phyloP scores from a whole-genome alignment of 2,797 vertebrate species.

The Trachops cirrhosus region DNA sequence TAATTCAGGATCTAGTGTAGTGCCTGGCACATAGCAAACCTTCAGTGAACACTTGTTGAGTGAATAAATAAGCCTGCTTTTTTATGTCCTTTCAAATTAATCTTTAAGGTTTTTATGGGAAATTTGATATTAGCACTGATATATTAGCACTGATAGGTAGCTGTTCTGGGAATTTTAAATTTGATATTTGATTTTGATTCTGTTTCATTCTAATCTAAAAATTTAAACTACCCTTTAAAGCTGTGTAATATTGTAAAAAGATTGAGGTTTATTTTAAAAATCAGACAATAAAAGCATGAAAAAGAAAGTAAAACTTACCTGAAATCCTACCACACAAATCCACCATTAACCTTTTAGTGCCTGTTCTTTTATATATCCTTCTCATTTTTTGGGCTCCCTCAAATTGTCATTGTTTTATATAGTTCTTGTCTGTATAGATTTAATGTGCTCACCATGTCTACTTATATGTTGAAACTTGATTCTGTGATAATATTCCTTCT shows the following conservation, averaged over 20 bases:
- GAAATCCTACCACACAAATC: background rate
- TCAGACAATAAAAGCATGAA: background rate
- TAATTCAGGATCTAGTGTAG: background rate
- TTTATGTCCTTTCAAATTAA: conserved; percentile 6
- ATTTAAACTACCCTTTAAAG: background rate
- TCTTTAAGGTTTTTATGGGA: background rate
- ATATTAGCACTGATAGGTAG: background rate
- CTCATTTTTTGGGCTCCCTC: background rate
- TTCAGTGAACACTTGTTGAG: background rate
- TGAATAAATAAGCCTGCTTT: background rate
- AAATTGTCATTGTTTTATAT: background rate
- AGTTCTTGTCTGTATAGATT: background rate
- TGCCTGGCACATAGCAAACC: background rate
- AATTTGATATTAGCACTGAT: background rate
- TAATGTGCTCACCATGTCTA: background rate
- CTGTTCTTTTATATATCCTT: background rate
- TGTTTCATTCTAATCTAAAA: conserved; percentile 25
- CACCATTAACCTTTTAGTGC: background rate
- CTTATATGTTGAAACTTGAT: background rate
- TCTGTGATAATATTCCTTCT: background rate
- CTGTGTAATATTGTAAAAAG: background rate
- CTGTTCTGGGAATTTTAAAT: background rate
- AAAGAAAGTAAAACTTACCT: background rate
- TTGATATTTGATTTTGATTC: conserved; percentile 20
- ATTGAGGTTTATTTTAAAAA: background rate